Base-by-base conservation (phyloP, 2,113 vertebrate genomes). In the Uria lomvia region DNA sequence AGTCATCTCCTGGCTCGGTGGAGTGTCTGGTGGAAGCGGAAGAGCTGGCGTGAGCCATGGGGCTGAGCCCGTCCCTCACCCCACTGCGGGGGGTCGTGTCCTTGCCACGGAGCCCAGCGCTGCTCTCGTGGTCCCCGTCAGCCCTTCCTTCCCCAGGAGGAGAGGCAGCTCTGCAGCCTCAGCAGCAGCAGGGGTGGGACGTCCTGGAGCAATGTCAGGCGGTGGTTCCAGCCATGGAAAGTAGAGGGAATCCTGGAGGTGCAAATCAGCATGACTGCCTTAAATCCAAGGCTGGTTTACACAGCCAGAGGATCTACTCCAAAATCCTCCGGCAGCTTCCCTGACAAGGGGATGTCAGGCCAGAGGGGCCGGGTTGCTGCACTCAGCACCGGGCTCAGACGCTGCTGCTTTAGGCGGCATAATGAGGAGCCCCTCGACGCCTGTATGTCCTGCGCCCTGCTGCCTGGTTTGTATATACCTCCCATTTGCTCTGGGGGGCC, bases 111-210 rank as follows among this genome's bases (percentile, higher is more conserved):
- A 63, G 43, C 50, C 53, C 73, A 20, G 30, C 3, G 8, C 72
- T 12, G 42, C 76, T 58, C 67, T 32, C 30, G 0, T 1, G 3
- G 75, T 68, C 26, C 60, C 66, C 0, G 0, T 4, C 38, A 47
- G 45, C 30, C 26, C 68, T 86, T 86, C 60, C 52, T 53, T 1
- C 0, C 2, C 2, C 9, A 63, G 73, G 20, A 50, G 73, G 17
- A 77, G 68, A 22, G 24, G 72, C 56, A 55, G 72, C 40, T 60
- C 56, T 4, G 23, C 59, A n/a, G 53, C 50, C 47, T n/a, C 49
- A 14, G 66, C 42, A 38, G 65, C 66, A 50, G 42, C 50, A 17
- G 42, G 40, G 24, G 38, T 42, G 22, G 45, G 59, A 59, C 5
- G 6, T 27, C 8, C 45, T 59, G 52, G 59, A 30, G 47, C 17